Base-by-base conservation (phyloP, 2,113 vertebrate genomes). In the Erythrocercus mccallii region DNA sequence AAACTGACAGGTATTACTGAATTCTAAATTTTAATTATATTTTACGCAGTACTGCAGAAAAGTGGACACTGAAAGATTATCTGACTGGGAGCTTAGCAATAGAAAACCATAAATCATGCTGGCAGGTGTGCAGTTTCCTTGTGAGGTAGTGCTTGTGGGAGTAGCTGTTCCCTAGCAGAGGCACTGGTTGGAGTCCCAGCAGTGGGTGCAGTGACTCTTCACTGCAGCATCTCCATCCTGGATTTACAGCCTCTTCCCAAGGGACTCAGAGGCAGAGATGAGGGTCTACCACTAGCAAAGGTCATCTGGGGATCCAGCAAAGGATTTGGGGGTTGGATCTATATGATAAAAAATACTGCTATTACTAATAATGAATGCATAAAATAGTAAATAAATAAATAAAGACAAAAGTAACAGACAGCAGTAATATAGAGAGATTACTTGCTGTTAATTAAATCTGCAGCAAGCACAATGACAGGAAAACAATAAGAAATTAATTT, bases 21-120 rank as follows among this genome's bases (percentile, higher is more conserved):
- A 91, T 54, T 64, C 92, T 77, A 82, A 93, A 92, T 96, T 95
- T 95, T 95, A 95, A 96, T 95, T 88, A 54, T 37, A 25, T 92
- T 96, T 96, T 87, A 92, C 11, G 15, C 74, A 76, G 69, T 37
- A 11, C 91, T 83, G 86, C 86, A 86, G 88, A 40, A 86, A 97
- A 97, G 89, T 95, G 89, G 97, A 97, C 96, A 88, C 81, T 96
- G 97, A 97, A 95, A 95, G 96, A 97, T 97, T 94, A 95, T 96
- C 94, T 96, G 82, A 88, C 92, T 93, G 81, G 81, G 77, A 97
- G 90, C 90, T 93, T 12, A 81, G 94, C 94, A 91, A 92, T 69
- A 91, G 51, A 58, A 93, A 88, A 16, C 89, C 95, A 98, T 98
- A 98, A 98, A 98, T 98, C 98, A 97, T 95, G 54, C 90, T 91